Evolutionary conservation across 2,113 vertebrate species (phyloP).

Genomic region (Ceratotherium simum): DNA sequence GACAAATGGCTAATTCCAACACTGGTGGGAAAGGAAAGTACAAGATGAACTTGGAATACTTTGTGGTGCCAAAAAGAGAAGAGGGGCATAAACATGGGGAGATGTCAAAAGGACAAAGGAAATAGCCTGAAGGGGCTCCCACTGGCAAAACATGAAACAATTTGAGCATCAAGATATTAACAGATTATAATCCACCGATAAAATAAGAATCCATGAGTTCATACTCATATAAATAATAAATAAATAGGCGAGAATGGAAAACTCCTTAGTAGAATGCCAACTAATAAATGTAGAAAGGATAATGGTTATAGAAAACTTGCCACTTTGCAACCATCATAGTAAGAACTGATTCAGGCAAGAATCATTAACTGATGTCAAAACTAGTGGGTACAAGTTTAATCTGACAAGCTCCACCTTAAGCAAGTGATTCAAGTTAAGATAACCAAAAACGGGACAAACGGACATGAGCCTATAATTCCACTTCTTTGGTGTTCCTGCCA

Average conservation of each 20-base stretch:
- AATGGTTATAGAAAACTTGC: background rate
- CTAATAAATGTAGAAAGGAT: background rate
- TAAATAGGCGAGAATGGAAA: background rate
- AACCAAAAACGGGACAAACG: background rate
- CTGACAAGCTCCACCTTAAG: background rate
- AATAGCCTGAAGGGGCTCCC: background rate
- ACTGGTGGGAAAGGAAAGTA: background rate
- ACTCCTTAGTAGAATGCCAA: background rate
- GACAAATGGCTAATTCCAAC: background rate
- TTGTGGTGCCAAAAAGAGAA: background rate
- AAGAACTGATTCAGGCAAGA: background rate
- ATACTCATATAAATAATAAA: background rate
- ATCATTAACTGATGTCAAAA: background rate
- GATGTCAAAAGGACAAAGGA: background rate
- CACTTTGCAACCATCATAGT: background rate
- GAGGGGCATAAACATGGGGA: background rate
- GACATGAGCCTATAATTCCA: background rate
- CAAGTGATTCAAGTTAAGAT: background rate
- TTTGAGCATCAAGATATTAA: background rate
- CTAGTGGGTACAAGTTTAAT: background rate
- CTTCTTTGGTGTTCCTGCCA: background rate
- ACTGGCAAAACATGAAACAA: background rate
- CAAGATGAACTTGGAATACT: background rate
- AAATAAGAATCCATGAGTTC: background rate
- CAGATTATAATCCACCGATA: background rate